These are phyloP conservation scores for Drosophila tani DNA, from an alignment of 1,140 invertebrate genomes.

Conservation along the genomic window DNA sequence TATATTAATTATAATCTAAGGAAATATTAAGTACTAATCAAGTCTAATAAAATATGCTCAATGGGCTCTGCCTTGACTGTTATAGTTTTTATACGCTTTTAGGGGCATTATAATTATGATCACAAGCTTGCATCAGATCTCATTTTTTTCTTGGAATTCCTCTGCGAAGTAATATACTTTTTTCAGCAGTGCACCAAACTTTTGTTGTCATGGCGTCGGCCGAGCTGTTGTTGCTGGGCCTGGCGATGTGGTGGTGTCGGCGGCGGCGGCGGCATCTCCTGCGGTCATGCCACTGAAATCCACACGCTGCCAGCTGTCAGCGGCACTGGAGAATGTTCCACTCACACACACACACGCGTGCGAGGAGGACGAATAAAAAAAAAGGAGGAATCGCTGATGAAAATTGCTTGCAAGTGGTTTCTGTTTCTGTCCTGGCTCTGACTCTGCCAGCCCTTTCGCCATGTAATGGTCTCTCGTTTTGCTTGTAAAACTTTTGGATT, in stretches of 20 bases:
- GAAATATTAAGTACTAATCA: not conserved
- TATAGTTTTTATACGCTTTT: too few species aligned
- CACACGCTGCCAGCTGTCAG: conserved; percentile 70
- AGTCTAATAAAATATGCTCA: too few species aligned
- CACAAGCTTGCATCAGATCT: too few species aligned
- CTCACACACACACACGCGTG: conserved; percentile 9
- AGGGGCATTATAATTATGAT: too few species aligned
- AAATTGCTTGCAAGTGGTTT: conserved; percentile 82
- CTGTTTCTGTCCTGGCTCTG: conserved; percentile 67
- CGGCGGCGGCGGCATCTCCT: conserved; percentile 41
- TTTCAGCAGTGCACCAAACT: conserved; percentile 14
- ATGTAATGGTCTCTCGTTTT: conserved; percentile 81
- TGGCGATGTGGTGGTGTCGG: conserved; percentile 5
- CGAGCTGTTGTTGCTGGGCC: conserved; percentile 11
- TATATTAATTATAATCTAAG: not conserved
- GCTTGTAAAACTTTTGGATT: conserved; percentile 83
- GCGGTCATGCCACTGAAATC: conserved; percentile 61
- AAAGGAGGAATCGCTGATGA: conserved; percentile 70
- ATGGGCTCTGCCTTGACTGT: too few species aligned
- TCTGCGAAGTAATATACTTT: not conserved
- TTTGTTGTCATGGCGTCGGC: conserved; percentile 53
- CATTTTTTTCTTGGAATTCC: not conserved
- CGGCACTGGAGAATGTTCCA: conserved; percentile 61
- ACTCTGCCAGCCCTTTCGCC: conserved; percentile 54
- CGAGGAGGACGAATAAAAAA: conserved; percentile 8